These are phyloP conservation scores for Orthonychiurus folsomi DNA, from an alignment of 2,888 invertebrate species.

Conservation along the genomic window DNA sequence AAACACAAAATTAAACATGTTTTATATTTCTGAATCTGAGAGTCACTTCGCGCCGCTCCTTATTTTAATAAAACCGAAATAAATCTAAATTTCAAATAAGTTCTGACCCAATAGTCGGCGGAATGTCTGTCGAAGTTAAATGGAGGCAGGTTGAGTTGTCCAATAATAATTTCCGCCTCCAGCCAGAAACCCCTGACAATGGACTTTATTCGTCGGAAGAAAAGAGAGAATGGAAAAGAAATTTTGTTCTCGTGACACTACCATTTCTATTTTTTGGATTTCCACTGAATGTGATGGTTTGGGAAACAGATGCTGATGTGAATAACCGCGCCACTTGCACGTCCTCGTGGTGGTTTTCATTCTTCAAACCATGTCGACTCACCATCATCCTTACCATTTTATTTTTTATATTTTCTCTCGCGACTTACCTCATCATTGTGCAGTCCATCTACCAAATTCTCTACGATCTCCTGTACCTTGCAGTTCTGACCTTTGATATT, in stretches of 20 bases:
- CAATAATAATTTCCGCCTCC: too few relatives aligned
- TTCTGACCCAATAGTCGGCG: too few relatives aligned
- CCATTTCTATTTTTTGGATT: neutral
- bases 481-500: neutral
- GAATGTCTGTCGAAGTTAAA: too few relatives aligned
- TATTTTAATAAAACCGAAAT: too few relatives aligned
- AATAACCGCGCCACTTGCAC: neutral
- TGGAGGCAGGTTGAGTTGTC: too few relatives aligned
- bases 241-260: neutral
- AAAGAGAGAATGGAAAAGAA: neutral
- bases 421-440: neutral
- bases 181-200: too few relatives aligned
- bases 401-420: conserved; percentile 2
- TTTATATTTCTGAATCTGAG: too few relatives aligned
- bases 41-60: too few relatives aligned
- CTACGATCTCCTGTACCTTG: neutral
- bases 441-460: neutral
- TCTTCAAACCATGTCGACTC: neutral
- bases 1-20: too few relatives aligned
- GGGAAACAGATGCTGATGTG: neutral
- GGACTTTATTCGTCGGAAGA: neutral
- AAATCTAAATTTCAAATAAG: too few relatives aligned
- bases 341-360: neutral
- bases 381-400: neutral
- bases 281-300: neutral